Evolutionary conservation across 1,140 invertebrate genomes (phyloP), one percentile per base, ranked within the genome.

Genomic region (Ectropis grisescens): DNA sequence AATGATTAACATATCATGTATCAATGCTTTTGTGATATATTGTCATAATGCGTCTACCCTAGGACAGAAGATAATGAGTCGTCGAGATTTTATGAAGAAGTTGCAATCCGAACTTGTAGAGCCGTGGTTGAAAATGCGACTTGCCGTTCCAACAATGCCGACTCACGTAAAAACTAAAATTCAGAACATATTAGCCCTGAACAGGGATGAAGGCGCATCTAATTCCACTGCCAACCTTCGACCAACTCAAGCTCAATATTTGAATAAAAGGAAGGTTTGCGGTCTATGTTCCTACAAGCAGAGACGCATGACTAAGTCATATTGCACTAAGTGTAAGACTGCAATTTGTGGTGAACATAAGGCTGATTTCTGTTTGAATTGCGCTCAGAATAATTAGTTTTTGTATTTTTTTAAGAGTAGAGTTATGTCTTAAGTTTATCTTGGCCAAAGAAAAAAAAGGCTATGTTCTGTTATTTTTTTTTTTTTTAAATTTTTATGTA

Each of bases 11-110:
- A 44, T 61, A 6, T 41, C 48, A 23, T 55, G 23, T 24, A 65
- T 74, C 27, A 72, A 75, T 47, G 25, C 39, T 12, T 48, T 54
- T 31, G 33, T 60, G 7, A 32, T 53, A 13, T 33, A 47, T 8
- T 34, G 30, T 16, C 24, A 38, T 15, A 53, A 54, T 33, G 12
- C 25, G 1, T 11, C 31, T 10, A 15, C 22, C 10, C 5, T 23
- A 7, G 34, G 35, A 13, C 15, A 39, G 33, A 41, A 43, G 22
- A 12, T 13, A 29, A 23, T 41, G 1, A 13, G 5, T 9, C 11
- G 37, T 3, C 27, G 37, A 24, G 13, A 26, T 22, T 46, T 33
- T 33, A 40, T 46, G 43, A 46, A 46, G 33, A 24, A 33, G 13
- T 19, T 40, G 8, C 31, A 33, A 33, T n/a, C 2, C 1, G 3